Conservation (phyloP, 2,113 vertebrate genomes). For the Antidorcas marsupialis region DNA sequence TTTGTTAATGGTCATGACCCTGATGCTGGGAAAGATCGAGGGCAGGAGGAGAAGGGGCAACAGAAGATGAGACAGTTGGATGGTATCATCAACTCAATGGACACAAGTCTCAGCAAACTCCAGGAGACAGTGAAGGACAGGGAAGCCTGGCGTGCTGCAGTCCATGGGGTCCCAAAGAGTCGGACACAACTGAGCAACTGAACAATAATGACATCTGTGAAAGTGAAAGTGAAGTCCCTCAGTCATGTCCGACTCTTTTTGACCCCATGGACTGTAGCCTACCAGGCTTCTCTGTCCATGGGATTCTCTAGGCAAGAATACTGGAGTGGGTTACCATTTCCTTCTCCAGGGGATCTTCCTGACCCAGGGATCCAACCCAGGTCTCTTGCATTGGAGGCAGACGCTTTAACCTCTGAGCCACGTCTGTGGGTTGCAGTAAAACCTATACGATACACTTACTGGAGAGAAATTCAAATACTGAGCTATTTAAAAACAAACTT, state of each 20-base stretch:
- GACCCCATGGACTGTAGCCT: too few species aligned
- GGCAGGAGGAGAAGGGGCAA: background rate
- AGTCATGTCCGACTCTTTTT: too few species aligned
- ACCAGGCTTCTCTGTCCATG: too few species aligned
- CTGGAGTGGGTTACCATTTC: too few species aligned
- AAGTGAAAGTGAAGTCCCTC: too few species aligned
- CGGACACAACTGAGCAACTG: background rate
- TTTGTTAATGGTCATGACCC: background rate
- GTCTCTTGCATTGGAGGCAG: too few species aligned
- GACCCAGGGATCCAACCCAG: too few species aligned
- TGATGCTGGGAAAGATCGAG: background rate
- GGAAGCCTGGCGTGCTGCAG: background rate
- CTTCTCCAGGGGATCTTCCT: too few species aligned
- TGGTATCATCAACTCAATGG: background rate
- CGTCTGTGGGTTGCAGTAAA: background rate
- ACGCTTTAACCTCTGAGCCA: too few species aligned
- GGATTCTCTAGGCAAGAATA: too few species aligned
- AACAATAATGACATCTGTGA: background rate
- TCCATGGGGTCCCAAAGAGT: background rate
- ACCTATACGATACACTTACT: accelerated
- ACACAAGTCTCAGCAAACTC: background rate
- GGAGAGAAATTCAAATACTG: background rate
- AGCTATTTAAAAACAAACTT: background rate
- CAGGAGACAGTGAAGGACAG: background rate
- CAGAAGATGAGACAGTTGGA: background rate